Percentiles rank a stretch among this genome's conserved stretches.
Conservation (phyloP, 2,113 vertebrate species). For the Takifugu bimaculatus region DNA sequence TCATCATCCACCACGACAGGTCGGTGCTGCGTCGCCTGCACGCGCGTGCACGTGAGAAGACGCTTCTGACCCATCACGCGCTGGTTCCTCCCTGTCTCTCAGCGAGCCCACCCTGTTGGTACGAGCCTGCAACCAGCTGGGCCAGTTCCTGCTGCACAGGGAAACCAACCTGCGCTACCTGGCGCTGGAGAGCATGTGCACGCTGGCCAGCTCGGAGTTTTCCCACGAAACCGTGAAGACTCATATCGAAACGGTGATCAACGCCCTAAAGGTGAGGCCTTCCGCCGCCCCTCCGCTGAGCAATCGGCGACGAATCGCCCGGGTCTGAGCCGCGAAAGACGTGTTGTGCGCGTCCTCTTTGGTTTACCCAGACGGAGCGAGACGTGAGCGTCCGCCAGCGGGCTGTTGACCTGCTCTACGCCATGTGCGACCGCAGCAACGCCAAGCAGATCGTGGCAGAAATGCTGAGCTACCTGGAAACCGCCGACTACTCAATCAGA, state of each 20-base stretch:
- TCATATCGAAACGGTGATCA: slow-evolving; percentile 79
- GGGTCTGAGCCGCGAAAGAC: too few relatives aligned
- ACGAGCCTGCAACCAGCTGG: slow-evolving; percentile 78
- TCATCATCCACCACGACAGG: slow-evolving; percentile 88
- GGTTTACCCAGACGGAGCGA: slow-evolving; percentile 77
- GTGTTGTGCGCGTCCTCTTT: too few relatives aligned
- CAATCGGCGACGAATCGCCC: too few relatives aligned
- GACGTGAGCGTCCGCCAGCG: slow-evolving; percentile 87
- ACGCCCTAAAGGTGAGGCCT: slow-evolving; percentile 72
- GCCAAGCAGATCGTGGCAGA: slow-evolving; percentile 87
- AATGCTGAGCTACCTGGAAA: slow-evolving; percentile 89
- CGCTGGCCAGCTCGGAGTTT: slow-evolving; percentile 74
- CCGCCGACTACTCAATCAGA: slow-evolving; percentile 84
- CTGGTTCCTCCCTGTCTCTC: not conserved
- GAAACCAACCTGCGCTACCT: slow-evolving; percentile 81
- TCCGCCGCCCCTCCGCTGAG: not conserved
- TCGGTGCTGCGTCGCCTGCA: slow-evolving; percentile 10
- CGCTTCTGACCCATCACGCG: too few relatives aligned
- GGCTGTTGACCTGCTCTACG: slow-evolving; percentile 85
- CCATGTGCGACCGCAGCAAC: slow-evolving; percentile 89
- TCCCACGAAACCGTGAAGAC: slow-evolving; percentile 77
- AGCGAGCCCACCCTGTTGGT: slow-evolving; percentile 78
- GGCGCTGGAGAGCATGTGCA: slow-evolving; percentile 81
- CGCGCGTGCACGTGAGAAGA: too few relatives aligned
- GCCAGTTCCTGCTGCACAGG: slow-evolving; percentile 79